Conservation (phyloP, 1,140 invertebrate species). For the fruit fly (Drosophila melanogaster) region Release_6_plus_ISO1_MT NC_004354.4:14731501-14732000, state of each 20-base stretch:
- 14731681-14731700: conserved; percentile 46
- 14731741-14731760: conserved; percentile 45
- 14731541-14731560: conserved; percentile 1
- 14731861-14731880: no score
- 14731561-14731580: conserved; percentile 1
- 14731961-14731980: conserved; percentile 24
- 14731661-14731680: neutral
- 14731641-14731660: conserved; percentile 27
- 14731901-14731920: conserved; percentile 8
- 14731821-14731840: conserved; percentile 8
- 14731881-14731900: neutral
- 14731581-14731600: conserved; percentile 43
- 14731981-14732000: conserved; percentile 66
- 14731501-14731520: neutral
- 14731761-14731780: conserved; percentile 50
- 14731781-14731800: conserved; percentile 56
- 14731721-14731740: conserved; percentile 80
- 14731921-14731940: conserved; percentile 8
- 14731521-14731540: conserved; percentile 6
- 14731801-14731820: conserved; percentile 54
- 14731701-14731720: conserved; percentile 69
- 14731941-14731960: conserved; percentile 13
- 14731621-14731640: conserved; percentile 45
- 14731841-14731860: neutral
- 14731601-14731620: conserved; percentile 48